phyloP scores from a whole-genome alignment of 2,113 vertebrate genomes.

The Dromaius novaehollandiae region DNA sequence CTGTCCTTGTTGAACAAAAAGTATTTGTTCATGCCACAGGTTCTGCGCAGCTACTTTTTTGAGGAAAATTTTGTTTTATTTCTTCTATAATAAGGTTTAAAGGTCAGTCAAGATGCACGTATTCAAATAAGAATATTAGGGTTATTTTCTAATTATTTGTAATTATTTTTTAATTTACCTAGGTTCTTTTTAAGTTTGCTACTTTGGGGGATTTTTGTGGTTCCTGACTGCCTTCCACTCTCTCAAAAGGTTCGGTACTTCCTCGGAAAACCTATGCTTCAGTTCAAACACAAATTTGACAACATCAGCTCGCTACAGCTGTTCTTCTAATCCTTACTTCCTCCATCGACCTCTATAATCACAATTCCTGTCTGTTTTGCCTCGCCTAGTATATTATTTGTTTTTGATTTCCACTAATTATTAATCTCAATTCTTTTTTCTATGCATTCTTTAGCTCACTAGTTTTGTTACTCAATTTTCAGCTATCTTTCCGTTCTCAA shows the following conservation, averaged over 20 bases:
- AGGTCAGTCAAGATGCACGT: neutral
- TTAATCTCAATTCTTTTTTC: neutral
- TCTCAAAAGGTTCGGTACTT: neutral
- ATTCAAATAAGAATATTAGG: neutral
- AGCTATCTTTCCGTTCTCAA: neutral
- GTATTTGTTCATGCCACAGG: neutral
- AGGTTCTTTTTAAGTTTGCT: neutral
- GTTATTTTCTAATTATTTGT: neutral
- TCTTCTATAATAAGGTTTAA: neutral
- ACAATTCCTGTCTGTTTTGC: neutral
- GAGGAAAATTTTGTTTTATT: neutral
- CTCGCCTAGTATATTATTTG: neutral
- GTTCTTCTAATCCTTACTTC: conserved; percentile 12
- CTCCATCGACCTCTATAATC: neutral
- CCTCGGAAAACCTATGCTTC: neutral
- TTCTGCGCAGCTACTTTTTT: neutral
- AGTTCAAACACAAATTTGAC: neutral
- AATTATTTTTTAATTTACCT: neutral
- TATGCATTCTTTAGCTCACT: neutral
- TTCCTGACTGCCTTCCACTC: neutral
- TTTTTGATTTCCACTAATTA: neutral
- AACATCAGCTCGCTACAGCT: neutral
- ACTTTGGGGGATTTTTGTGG: neutral
- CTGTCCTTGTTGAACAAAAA: neutral
- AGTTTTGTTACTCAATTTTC: neutral